A percentile compares a stretch with the other conserved stretches of the same genome.
Evolutionary conservation across 2,888 invertebrate genomes (phyloP).

Genomic region (Dicyrtoma fusca): DNA sequence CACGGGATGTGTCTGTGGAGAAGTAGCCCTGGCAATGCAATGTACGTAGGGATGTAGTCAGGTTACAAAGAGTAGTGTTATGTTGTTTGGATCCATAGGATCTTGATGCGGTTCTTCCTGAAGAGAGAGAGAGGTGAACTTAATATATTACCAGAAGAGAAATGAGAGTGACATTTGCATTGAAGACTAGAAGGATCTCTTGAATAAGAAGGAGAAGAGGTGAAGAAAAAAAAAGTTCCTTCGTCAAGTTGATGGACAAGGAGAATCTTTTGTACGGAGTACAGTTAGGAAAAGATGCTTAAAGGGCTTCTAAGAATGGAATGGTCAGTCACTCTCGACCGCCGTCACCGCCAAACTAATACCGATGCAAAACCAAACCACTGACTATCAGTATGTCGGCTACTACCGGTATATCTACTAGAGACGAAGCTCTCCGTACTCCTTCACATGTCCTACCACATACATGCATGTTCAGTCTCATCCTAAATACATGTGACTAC

Average conservation of each 20-base stretch:
- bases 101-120: constrained; percentile 7
- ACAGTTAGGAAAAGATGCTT: constrained; percentile 37
- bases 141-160: background rate
- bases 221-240: background rate
- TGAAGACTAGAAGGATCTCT: constrained; percentile 9
- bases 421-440: no score
- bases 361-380: background rate
- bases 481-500: no score
- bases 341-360: constrained; percentile 21
- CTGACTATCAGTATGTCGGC: no score
- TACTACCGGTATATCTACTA: no score
- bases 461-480: no score
- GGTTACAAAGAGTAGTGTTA: background rate
- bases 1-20: no score
- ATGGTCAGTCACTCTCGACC: constrained; percentile 36
- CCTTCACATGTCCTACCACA: no score
- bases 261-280: constrained; percentile 23
- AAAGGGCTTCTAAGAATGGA: constrained; percentile 43
- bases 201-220: no score
- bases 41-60: background rate
- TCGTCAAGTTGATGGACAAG: constrained; percentile 33
- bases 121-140: background rate
- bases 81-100: constrained; percentile 1
- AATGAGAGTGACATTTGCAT: constrained; percentile 36
- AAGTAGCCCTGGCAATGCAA: background rate